Evolutionary conservation across 2,113 vertebrate species (phyloP).

Genomic region (Progne subis): DNA sequence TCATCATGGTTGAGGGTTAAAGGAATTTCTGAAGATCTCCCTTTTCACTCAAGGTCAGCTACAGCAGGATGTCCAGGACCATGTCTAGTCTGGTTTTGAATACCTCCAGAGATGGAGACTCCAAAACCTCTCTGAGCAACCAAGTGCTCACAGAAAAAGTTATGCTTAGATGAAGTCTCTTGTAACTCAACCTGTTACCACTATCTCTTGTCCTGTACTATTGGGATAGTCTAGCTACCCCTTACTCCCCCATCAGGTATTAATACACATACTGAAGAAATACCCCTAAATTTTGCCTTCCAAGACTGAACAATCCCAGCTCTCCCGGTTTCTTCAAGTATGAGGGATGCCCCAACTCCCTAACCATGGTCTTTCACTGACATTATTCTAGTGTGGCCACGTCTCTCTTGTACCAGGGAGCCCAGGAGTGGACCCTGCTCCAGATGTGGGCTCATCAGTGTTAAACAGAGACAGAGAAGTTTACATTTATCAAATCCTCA

Average conservation of each 20-base stretch:
- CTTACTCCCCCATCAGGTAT: not conserved
- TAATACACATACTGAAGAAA: not conserved
- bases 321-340: not conserved
- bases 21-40: not conserved
- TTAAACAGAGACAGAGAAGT: not conserved
- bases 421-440: not conserved
- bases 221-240: not conserved
- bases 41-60: not conserved
- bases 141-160: not conserved
- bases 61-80: not conserved
- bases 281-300: not conserved
- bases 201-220: not conserved
- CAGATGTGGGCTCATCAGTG: not conserved
- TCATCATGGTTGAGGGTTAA: fast-evolving
- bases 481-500: not conserved
- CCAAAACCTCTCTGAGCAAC: not conserved
- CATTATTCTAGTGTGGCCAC: not conserved
- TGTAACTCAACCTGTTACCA: not conserved
- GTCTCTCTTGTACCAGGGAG: not conserved
- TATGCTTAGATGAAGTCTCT: not conserved
- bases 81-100: not conserved
- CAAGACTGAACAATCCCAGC: not conserved
- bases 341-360: not conserved
- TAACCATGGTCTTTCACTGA: not conserved
- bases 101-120: not conserved